A percentile compares a stretch with the other conserved stretches of the same genome.
Conservation (phyloP, 2,113 vertebrate genomes). For the Callipepla squamata region DNA sequence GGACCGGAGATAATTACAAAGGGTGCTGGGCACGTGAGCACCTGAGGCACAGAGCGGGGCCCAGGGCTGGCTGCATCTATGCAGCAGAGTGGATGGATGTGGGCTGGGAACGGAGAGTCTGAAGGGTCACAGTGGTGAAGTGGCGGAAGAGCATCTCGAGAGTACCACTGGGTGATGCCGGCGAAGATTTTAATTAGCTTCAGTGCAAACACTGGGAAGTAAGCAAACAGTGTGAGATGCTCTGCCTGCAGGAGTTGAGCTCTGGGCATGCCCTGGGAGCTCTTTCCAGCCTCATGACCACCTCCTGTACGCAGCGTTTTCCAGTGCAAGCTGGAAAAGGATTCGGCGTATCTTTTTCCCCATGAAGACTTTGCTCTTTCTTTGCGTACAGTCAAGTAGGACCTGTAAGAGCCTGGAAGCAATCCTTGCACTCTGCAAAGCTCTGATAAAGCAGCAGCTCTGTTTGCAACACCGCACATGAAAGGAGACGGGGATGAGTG, state of each 20-base stretch:
- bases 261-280: not conserved
- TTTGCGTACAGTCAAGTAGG: not conserved
- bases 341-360: not conserved
- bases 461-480: not conserved
- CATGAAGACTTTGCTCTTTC: not conserved
- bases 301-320: accelerated
- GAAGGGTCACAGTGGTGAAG: not conserved
- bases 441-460: not conserved
- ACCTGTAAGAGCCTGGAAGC: not conserved
- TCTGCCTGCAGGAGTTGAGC: not conserved
- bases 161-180: accelerated
- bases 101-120: not conserved
- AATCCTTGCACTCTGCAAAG: not conserved
- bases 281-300: accelerated
- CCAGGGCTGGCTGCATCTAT: not conserved
- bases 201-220: not conserved
- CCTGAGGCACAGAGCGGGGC: not conserved
- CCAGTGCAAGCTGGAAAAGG: not conserved
- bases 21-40: not conserved
- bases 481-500: not conserved
- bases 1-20: conserved; percentile 66
- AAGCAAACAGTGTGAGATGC: not conserved
- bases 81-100: not conserved
- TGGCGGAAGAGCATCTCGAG: not conserved
- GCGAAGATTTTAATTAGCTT: not conserved